These are phyloP conservation scores for Zaprionus obscuricornis DNA, from an alignment of 2,888 invertebrate species.

Conservation along the genomic window DNA sequence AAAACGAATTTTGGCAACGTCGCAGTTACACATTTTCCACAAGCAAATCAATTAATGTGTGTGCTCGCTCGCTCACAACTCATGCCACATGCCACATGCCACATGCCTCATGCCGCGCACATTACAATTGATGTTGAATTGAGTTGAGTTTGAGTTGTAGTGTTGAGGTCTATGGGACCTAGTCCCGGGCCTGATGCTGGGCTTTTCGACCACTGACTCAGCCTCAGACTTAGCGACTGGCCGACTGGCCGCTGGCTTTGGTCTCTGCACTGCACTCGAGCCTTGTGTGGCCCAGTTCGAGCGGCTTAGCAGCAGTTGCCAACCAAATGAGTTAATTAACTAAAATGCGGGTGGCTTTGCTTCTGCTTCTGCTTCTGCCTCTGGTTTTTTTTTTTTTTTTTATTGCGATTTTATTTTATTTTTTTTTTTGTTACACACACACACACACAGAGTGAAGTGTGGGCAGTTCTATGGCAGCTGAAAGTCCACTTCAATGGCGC, in stretches of 20 bases:
- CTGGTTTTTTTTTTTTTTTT: conserved; percentile 15
- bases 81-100: too few species aligned
- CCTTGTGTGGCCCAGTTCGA: conserved; percentile 62
- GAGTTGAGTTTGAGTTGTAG: conserved; percentile 3
- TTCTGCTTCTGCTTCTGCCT: conserved; percentile 35
- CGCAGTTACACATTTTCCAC: conserved; percentile 3
- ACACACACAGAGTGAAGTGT: conserved; percentile 9
- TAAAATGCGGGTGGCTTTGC: conserved; percentile 83
- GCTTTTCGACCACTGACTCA: background rate
- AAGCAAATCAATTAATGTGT: conserved; percentile 80
- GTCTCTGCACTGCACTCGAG: conserved; percentile 19
- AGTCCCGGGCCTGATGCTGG: conserved; percentile 1
- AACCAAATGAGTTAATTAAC: conserved; percentile 83
- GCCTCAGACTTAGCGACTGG: background rate
- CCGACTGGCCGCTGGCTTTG: too few species aligned
- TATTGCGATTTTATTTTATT: background rate
- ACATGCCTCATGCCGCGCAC: too few species aligned
- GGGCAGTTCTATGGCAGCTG: conserved; percentile 37
- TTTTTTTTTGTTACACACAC: conserved; percentile 1
- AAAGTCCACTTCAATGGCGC: conserved; percentile 62
- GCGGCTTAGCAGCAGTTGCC: conserved; percentile 72
- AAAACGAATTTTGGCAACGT: conserved; percentile 42
- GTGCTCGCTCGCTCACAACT: background rate
- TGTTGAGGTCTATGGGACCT: background rate
- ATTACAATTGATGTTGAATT: too few species aligned